Conservation (phyloP, 2,888 invertebrate genomes). For the Leptogaster cylindrica region DNA sequence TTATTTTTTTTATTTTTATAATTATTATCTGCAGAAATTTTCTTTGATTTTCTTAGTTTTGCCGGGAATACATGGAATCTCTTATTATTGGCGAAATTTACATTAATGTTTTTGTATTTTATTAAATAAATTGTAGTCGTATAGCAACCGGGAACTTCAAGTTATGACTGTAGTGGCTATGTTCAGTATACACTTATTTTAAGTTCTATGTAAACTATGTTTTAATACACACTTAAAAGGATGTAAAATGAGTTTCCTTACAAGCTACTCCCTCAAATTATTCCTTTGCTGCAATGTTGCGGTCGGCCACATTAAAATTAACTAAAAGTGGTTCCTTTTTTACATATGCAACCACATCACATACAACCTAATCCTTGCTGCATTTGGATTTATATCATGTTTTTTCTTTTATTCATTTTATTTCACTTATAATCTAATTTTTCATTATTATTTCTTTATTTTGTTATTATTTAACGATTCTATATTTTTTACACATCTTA, state of each 20-base stretch:
- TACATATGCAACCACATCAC: background rate
- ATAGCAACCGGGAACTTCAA: conserved; percentile 27
- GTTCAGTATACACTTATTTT: conserved; percentile 25
- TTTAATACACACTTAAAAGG: conserved; percentile 28
- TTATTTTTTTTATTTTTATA: background rate
- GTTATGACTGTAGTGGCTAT: conserved; percentile 19
- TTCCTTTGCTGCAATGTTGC: background rate
- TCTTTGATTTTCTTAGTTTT: background rate
- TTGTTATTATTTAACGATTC: conserved; percentile 19
- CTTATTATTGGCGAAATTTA: no score
- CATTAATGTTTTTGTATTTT: no score
- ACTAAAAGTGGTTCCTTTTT: conserved; percentile 3
- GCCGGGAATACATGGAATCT: no score
- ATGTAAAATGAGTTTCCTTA: conserved; percentile 22
- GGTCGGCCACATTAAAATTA: conserved; percentile 5
- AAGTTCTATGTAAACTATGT: background rate
- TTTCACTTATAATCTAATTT: conserved; percentile 16
- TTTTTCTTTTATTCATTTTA: background rate
- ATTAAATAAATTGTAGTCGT: background rate
- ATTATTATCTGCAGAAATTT: background rate
- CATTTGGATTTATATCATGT: background rate
- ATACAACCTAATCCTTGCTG: no score
- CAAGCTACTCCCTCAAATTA: background rate
- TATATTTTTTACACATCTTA: conserved; percentile 28
- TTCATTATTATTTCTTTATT: no score